Base-by-base conservation (phyloP, 2,797 vertebrate genomes). In the Zalophus californianus region DNA sequence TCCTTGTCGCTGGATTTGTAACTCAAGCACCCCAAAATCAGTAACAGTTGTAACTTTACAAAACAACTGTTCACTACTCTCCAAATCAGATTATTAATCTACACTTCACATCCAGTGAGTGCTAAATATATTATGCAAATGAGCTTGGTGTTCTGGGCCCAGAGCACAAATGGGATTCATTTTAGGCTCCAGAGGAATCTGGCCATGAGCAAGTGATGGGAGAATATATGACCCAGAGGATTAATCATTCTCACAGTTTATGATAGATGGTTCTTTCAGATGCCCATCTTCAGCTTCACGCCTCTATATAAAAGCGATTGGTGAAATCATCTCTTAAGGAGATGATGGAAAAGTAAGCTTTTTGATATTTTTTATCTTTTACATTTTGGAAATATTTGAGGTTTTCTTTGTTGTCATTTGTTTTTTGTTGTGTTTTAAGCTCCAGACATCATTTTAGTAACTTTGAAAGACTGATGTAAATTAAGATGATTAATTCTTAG, bases 51-150 rank as follows among this genome's bases (percentile, higher is more conserved):
- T 70, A 95, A 94, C 56, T 97, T 94, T 60, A 35, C 41, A 58
- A 96, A 97, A 93, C 64, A 95, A 80, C 92, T 93, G 60, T 75
- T 90, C 91, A 87, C 54, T 84, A 44, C 90, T 96, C 41, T 52
- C 85, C 85, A 96, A 44, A 80, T 94, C 77, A 86, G 56, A 94
- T 96, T 97, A 95, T 90, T 97, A 96, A 94, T 96, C 82, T 86
- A 88, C 35, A 80, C 44, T 94, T 97, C 90, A 90, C 97, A 96
- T 77, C 50, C 50, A n/a, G 68, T 35, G 70, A 97, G 27, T 62
- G n/a, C 35, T 89, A 97, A 97, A 92, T 85, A 18, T 80, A 94
- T 92, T 96, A 96, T 96, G 90, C 44, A 96, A 95, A 96, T 97
- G 29, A 97, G 44, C 11, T 54, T 84, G 25, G 79, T 87, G 60